phyloP scores from a whole-genome alignment of 1,140 invertebrate genomes.

The Nasonia giraulti region DNA sequence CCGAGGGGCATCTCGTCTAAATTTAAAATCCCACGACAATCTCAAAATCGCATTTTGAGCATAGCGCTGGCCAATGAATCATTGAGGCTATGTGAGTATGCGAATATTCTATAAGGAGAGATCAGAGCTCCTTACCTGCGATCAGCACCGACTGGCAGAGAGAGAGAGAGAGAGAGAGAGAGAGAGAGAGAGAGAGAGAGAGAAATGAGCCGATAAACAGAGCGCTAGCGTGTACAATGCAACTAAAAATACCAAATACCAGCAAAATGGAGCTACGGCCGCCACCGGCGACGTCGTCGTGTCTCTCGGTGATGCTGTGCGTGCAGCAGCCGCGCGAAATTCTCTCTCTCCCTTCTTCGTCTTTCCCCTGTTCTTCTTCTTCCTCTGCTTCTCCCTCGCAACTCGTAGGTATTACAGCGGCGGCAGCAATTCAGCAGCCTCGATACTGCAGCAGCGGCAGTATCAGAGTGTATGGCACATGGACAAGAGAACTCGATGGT shows the following conservation, averaged over 20 bases:
- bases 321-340: not conserved
- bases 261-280: constrained; percentile 23
- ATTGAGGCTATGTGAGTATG: not conserved
- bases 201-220: not conserved
- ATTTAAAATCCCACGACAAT: not conserved
- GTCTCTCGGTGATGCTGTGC: not conserved
- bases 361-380: not conserved
- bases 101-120: not conserved
- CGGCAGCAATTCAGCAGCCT: not conserved
- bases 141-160: not conserved
- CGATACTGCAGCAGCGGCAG: not conserved
- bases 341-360: constrained; percentile 10
- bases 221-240: not conserved
- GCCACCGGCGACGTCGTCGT: not conserved
- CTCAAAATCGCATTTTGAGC: not conserved
- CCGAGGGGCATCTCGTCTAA: not conserved
- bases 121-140: not conserved
- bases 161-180: no score
- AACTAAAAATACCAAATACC: constrained; percentile 28
- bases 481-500: not conserved
- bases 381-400: not conserved
- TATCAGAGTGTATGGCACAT: not conserved
- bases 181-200: not conserved
- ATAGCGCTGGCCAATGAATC: not conserved
- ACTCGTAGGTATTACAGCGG: not conserved